Conservation (phyloP, 2,113 vertebrate species). For the Climacteris rufus region DNA sequence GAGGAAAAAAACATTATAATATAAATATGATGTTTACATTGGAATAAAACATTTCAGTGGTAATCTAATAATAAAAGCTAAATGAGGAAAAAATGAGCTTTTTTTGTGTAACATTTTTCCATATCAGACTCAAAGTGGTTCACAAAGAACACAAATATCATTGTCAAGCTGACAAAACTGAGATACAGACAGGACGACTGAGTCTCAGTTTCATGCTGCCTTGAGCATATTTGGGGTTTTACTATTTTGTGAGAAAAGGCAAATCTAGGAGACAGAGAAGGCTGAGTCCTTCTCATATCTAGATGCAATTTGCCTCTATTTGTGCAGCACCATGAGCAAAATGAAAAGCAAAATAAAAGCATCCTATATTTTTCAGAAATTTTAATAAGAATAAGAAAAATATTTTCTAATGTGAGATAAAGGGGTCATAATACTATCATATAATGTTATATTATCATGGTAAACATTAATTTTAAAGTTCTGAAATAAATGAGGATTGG, state of each 20-base stretch:
- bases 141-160: not conserved
- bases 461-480: not conserved
- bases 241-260: not conserved
- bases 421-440: not conserved
- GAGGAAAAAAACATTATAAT: not conserved
- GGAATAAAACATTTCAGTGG: not conserved
- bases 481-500: not conserved
- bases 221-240: not conserved
- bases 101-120: not conserved
- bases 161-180: not conserved
- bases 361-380: not conserved
- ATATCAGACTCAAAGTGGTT: not conserved
- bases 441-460: not conserved
- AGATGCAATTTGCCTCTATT: not conserved
- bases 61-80: not conserved
- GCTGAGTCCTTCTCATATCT: not conserved
- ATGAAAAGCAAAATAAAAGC: not conserved
- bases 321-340: not conserved
- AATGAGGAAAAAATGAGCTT: not conserved
- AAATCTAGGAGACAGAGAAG: not conserved
- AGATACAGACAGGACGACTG: not conserved
- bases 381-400: not conserved
- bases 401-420: not conserved
- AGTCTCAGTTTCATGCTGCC: not conserved
- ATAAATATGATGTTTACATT: not conserved